Base-by-base conservation (phyloP, 2,797 vertebrate genomes). In the Florisuga fusca region DNA sequence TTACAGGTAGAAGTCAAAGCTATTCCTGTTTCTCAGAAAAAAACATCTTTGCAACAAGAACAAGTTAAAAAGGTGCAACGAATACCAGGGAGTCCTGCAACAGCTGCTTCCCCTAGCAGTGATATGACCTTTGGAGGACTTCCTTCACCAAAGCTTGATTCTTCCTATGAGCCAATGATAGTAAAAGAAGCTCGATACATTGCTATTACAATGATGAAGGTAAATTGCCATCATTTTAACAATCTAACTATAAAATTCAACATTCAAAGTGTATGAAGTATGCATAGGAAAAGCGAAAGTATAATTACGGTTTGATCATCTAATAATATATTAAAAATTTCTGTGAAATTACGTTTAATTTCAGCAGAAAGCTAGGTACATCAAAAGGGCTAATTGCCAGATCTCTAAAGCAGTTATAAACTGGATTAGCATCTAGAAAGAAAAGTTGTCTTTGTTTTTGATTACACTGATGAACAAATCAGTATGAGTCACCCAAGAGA, bases 151-250 rank as follows among this genome's bases (percentile, higher is more conserved):
- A 99, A 99, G 95, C 98, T 99, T 93, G 99, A 99, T 95, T 98
- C 99, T 87, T 99, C 99, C 1, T 99, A 99, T 29, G 99, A 99
- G 92, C 99, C 99, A 59, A 99, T 99, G 99, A 99, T 99, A 48
- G 99, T 99, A 76, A 99, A 99, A 96, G 99, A 99, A 96, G 99
- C 99, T 59, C 98, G 99, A 36, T 99, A 99, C 90, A 99, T 99
- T 95, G 99, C 99, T 68, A 99, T 99, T 95, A 99, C 99, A 84
- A 99, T 99, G 99, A 99, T 99, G 99, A 99, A 99, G 99, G 99
- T 99, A 97, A 97, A 81, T 77, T n/a, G n/a, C 20, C 83, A 43
- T 14, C 22, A 10, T 58, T 82, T 78, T 38, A 48, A 23, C 51
- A 75, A 21, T 91, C 1, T 53, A 54, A 33, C 14, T 81, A 0